Evolutionary conservation across 2,888 invertebrate genomes (phyloP).

Genomic region (Tethea ocularis): DNA sequence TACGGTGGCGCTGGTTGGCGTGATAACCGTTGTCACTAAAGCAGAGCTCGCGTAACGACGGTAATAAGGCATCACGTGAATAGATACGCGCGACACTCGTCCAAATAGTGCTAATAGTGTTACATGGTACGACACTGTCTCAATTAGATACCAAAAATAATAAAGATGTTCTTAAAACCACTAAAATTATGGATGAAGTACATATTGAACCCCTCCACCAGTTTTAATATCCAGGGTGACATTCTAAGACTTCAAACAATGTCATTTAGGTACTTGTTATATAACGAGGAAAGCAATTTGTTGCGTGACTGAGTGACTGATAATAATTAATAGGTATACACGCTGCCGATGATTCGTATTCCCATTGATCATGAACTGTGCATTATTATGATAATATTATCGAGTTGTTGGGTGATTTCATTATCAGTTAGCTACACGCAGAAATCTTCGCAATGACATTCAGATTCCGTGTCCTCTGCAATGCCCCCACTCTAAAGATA

Average conservation of each 20-base stretch:
- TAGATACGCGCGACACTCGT: conserved; percentile 13
- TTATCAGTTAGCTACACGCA: conserved; percentile 40
- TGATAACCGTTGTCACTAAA: conserved; percentile 28
- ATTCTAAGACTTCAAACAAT: conserved; percentile 1
- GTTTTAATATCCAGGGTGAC: neutral
- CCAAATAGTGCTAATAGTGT: neutral
- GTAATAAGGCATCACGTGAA: conserved; percentile 26
- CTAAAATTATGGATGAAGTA: neutral
- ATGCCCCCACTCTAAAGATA: conserved; percentile 71
- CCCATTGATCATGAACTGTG: neutral
- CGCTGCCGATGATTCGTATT: neutral
- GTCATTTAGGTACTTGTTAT: conserved; percentile 3
- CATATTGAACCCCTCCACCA: neutral
- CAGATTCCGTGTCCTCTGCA: conserved; percentile 59
- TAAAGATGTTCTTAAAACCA: neutral
- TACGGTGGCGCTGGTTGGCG: conserved; percentile 30
- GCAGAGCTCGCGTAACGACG: conserved; percentile 9
- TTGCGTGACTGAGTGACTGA: neutral
- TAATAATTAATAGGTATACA: neutral
- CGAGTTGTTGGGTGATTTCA: conserved; percentile 20
- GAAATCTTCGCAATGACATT: conserved; percentile 59
- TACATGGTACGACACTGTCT: neutral
- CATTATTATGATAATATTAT: conserved; percentile 7
- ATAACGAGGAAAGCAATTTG: conserved; percentile 7
- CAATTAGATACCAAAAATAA: neutral